Base-by-base conservation (phyloP, 1,140 invertebrate species). In the Hycleus phaleratus region DNA sequence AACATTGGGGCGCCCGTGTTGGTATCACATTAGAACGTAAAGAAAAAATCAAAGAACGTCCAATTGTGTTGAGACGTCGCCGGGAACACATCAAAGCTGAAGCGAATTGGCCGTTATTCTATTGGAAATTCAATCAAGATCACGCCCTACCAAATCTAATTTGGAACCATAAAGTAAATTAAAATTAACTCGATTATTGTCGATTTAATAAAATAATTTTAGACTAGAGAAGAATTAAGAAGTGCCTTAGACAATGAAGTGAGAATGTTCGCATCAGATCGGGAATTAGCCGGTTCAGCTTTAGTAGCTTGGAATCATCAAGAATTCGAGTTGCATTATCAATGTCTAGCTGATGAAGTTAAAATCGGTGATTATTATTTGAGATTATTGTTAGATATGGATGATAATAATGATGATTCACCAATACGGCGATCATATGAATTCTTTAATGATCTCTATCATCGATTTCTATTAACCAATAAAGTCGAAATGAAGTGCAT, bases 351-450 rank as follows among this genome's bases (percentile, higher is more conserved):
- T 56, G 94, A 98, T 68, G 97, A 99, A 78, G 93, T 99, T 38
- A 93, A 92, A 79, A 97, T 99, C 70, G 96, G 97, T 26, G 95
- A 98, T 75, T 99, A 99, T 78, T 99, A 98, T 73, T 81, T 99
- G 62, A 81, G 96, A 57, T 78, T 99, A 63, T 78, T 99, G 53
- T 77, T 99, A 24, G 95, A 98, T 75, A 92, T 95, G 75, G 85
- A 90, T 69, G 84, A 88, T 68, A 88, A 84, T 73, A 89, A 85
- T 72, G 89, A 89, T 52, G 88, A 91, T 63, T 92, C 86, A 63
- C 87, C 87, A 5, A 93, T 93, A 67, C 83, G 89, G 71, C 86
- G 87, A 76, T 91, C 91, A 84, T 93, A 93, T 71, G 92, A 97
- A 74, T 98, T 99, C 77, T 99, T 99, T 79, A 97, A 98, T 78